These are phyloP conservation scores for Daphoenositta chrysoptera DNA, from an alignment of 2,113 vertebrate genomes.

Conservation along the genomic window DNA sequence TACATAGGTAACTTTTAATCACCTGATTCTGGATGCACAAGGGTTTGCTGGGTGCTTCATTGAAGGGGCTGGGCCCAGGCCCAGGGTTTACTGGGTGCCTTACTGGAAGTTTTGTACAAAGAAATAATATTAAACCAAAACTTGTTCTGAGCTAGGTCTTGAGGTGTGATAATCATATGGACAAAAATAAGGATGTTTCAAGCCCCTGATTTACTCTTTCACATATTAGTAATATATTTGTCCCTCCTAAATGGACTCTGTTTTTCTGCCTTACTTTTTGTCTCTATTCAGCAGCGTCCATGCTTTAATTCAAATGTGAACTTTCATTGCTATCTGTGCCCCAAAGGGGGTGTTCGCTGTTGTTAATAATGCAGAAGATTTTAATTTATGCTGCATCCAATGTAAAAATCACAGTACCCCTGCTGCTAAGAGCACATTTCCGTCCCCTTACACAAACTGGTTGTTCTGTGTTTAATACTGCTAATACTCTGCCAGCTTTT, in stretches of 20 bases:
- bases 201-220: not conserved
- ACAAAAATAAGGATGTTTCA: not conserved
- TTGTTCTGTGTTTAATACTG: not conserved
- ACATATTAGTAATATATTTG: not conserved
- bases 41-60: not conserved
- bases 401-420: constrained; percentile 5
- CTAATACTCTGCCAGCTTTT: not conserved
- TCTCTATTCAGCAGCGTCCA: not conserved
- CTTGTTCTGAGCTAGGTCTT: not conserved
- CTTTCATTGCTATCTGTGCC: constrained; percentile 22
- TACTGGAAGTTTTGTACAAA: not conserved
- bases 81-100: not conserved
- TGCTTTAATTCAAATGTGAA: constrained; percentile 34
- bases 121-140: not conserved
- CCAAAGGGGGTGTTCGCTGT: not conserved
- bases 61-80: not conserved
- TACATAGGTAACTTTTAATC: not conserved
- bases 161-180: not conserved
- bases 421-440: not conserved
- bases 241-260: not conserved
- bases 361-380: constrained; percentile 54
- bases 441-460: not conserved
- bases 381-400: constrained; percentile 40
- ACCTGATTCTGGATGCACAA: not conserved
- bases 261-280: not conserved